phyloP scores from a whole-genome alignment of 2,888 invertebrate genomes.

The Atrina japonica region DNA sequence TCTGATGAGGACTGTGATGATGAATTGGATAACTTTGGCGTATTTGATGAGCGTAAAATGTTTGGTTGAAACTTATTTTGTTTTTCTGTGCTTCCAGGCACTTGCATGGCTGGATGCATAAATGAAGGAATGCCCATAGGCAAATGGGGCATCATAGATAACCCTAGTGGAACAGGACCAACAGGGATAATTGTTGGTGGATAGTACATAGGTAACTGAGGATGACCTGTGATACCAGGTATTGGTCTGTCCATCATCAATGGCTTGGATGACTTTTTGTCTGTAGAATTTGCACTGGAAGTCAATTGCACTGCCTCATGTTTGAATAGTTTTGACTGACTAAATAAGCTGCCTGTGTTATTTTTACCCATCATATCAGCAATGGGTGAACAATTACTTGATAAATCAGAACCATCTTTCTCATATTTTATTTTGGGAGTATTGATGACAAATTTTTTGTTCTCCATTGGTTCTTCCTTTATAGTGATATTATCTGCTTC shows the following conservation, averaged over 20 bases:
- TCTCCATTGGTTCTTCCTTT: slow-evolving; percentile 1
- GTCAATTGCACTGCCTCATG: slow-evolving; percentile 35
- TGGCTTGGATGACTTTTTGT: slow-evolving; percentile 12
- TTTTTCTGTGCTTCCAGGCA: slow-evolving; percentile 15
- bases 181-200: slow-evolving; percentile 54
- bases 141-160: slow-evolving; percentile 42
- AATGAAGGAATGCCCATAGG: slow-evolving; percentile 36
- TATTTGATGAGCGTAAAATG: slow-evolving; percentile 20
- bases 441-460: background rate
- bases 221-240: slow-evolving; percentile 33
- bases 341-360: slow-evolving; percentile 15
- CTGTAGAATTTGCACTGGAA: slow-evolving; percentile 26
- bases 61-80: slow-evolving; percentile 33
- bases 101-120: slow-evolving; percentile 12
- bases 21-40: background rate
- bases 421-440: slow-evolving; percentile 11
- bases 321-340: slow-evolving; percentile 43
- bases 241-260: slow-evolving; percentile 6
- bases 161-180: slow-evolving; percentile 43
- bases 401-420: background rate
- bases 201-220: slow-evolving; percentile 54
- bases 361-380: background rate
- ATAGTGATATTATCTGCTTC: background rate
- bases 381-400: background rate
- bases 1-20: background rate